Evolutionary conservation across 2,888 invertebrate genomes (phyloP), one percentile per base, ranked within the genome.

Genomic region (Tetheella fluctuosa): DNA sequence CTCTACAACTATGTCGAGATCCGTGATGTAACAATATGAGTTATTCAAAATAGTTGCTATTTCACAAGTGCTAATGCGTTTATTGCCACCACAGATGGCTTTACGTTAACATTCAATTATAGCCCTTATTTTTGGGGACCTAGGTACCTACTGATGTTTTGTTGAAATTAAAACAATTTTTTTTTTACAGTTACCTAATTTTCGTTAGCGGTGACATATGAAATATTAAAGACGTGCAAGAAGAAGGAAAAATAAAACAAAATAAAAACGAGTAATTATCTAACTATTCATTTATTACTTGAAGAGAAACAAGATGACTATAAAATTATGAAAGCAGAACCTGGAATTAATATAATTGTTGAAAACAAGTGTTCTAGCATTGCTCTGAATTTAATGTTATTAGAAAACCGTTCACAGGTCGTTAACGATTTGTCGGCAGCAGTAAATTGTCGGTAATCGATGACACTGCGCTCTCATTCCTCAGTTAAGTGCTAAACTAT

Each of bases 331-430:
- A n/a, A n/a, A n/a, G n/a, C n/a, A 5, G 12, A 28, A 34, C 23
- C 23, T 37, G 37, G 15, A 56, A 34, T 42, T 57, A 55, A 17
- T 58, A 13, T 37, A 15, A 59, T 56, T 58, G 37, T 37, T 37
- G 37, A 37, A 37, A 13, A 39, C 34, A 34, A 34, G 34, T 34
- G 34, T 34, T 34, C 12, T 57, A 52, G 28, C 23, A 17, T 12
- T 54, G 54, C 39, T 56, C 59, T 48, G 13, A 60, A 69, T 69
- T 69, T 70, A 71, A 72, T 61, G 68, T 72, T 67, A 73, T 71
- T 77, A 73, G 69, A 67, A 70, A 73, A 72, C 62, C 64, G 69
- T 77, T 77, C 60, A 70, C 60, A 69, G 71, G 60, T 68, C 61
- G 68, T 74, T 74, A 71, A 70, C 69, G 65, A 64, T 60, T 0